Evolutionary conservation across 2,888 invertebrate species (phyloP), one percentile per base, ranked within the genome.

Genomic region (Tortricodes alternella): DNA sequence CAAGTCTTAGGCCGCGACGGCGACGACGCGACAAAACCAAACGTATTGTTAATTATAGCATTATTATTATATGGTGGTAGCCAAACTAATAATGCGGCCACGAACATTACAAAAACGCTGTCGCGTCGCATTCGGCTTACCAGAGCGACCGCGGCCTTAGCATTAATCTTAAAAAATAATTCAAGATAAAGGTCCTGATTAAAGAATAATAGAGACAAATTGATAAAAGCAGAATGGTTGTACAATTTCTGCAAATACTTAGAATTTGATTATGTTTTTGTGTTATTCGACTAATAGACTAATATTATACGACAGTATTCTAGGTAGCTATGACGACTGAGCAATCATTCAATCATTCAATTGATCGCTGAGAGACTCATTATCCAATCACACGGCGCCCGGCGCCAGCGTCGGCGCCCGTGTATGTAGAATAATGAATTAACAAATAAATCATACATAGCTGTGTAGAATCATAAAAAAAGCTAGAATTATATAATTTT

Each of bases 341-440:
- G 78, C 75, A 87, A 74, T 72, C 73, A 73, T 73, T 66, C 71
- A 76, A 81, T 83, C 79, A 80, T 81, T 70, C 81, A 87, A 85
- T 84, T 85, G 80, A 81, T 83, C 75, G 74, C 73, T 73, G 74
- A 76, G 83, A 84, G 81, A 74, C 77, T 80, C 78, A 82, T 87
- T 85, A 87, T 84, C 74, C 80, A 85, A 88, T 87, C 78, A 74
- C 71, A 55, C 72, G 29, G 29, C 29, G 29, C 29, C 29, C n/a
- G 29, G n/a, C 29, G 11, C 29, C n/a, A 11, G n/a, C 29, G 11
- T 29, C 9, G 29, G 5, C 29, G n/a, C 4, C 29, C 29, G 11
- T n/a, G 29, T 9, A 15, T n/a, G n/a, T 6, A 34, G 34, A 15
- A 15, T 11, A 35, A 35, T 8, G 7, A 35, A 8, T 16, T 16